These are phyloP conservation scores for Odontamblyopus rebecca DNA, from an alignment of 2,797 vertebrate genomes.

Conservation along the genomic window DNA sequence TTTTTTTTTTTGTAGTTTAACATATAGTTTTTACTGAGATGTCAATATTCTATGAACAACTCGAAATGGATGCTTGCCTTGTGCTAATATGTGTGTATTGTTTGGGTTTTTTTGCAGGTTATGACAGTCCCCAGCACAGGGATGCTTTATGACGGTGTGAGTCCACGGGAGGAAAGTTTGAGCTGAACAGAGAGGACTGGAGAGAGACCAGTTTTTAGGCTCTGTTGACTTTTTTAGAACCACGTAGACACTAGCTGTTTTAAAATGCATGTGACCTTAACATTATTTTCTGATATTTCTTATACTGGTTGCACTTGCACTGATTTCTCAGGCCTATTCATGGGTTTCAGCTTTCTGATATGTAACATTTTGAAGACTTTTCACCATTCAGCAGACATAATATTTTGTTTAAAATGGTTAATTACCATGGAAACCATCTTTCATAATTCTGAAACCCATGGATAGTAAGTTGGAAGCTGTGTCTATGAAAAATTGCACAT, in stretches of 20 bases:
- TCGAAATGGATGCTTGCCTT: neutral
- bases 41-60: neutral
- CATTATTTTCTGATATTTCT: slow-evolving; percentile 30
- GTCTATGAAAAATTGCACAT: slow-evolving; percentile 30
- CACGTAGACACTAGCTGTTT: slow-evolving; percentile 42
- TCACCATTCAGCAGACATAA: no score
- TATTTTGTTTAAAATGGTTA: no score
- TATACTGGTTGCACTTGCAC: slow-evolving; percentile 52
- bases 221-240: slow-evolving; percentile 39
- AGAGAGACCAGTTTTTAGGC: slow-evolving; percentile 63
- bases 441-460: no score
- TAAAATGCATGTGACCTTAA: slow-evolving; percentile 63
- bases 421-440: no score
- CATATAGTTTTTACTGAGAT: neutral
- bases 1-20: neutral
- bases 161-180: slow-evolving; percentile 28
- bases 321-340: slow-evolving; percentile 54
- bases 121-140: slow-evolving; percentile 65
- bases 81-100: neutral
- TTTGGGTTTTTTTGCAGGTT: slow-evolving; percentile 53
- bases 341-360: no score
- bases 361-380: no score
- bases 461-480: slow-evolving; percentile 34
- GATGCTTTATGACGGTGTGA: slow-evolving; percentile 74
- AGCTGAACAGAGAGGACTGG: slow-evolving; percentile 60